Evolutionary conservation across 2,888 invertebrate genomes (phyloP).

Genomic region (Cordylochernes scorpioides): DNA sequence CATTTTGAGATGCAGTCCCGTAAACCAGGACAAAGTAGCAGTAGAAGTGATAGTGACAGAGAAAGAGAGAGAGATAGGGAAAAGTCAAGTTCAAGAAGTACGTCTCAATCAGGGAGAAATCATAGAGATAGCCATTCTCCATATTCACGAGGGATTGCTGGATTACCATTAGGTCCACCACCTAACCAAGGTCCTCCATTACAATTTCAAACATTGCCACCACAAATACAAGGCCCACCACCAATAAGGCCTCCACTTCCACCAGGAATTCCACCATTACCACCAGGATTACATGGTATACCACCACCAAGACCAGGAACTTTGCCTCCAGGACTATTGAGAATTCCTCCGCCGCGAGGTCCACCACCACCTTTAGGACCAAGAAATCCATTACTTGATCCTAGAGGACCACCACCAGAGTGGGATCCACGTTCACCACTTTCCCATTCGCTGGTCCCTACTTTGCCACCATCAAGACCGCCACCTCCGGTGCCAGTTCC

Average conservation of each 20-base stretch:
- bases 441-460: too few relatives aligned
- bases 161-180: constrained; percentile 14
- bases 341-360: constrained; percentile 13
- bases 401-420: constrained; percentile 31
- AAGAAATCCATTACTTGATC: constrained; percentile 27
- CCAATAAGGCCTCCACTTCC: constrained; percentile 23
- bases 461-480: too few relatives aligned
- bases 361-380: constrained; percentile 19
- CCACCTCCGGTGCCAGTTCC: constrained; percentile 5
- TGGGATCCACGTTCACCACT: constrained; percentile 39
- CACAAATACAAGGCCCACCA: constrained; percentile 17
- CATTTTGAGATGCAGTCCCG: constrained; percentile 27
- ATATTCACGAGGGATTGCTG: constrained; percentile 12
- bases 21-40: constrained; percentile 16
- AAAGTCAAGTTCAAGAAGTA: constrained; percentile 20
- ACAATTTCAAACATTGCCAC: too few relatives aligned
- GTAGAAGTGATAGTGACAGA: constrained; percentile 8
- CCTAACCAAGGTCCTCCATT: too few relatives aligned
- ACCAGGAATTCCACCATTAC: constrained; percentile 23
- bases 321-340: constrained; percentile 25
- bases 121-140: constrained; percentile 8
- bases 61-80: constrained; percentile 7
- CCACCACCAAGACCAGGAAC: constrained; percentile 28
- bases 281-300: constrained; percentile 21
- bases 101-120: constrained; percentile 6